A percentile compares a stretch with the other conserved stretches of the same genome.
Conservation (phyloP, 2,888 invertebrate genomes). For the Sturmia bella region DNA sequence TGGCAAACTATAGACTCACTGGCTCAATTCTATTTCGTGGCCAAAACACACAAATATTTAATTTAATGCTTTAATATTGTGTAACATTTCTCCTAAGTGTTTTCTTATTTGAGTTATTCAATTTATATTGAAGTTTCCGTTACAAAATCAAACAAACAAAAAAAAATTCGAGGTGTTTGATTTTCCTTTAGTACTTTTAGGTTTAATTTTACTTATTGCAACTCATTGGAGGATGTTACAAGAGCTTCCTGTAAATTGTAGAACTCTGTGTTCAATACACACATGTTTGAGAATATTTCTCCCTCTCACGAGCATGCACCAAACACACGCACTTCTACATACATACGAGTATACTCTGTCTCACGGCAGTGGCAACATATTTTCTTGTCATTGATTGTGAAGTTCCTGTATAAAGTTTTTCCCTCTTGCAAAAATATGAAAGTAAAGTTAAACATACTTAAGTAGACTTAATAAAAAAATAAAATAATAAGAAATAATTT, state of each 20-base stretch:
- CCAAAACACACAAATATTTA: too few species aligned
- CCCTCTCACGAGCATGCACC: background rate
- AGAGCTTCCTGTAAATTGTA: constrained; percentile 38
- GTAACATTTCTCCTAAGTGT: constrained; percentile 6
- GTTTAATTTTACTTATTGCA: constrained; percentile 11
- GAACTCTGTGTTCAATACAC: constrained; percentile 36
- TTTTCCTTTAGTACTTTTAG: constrained; percentile 18
- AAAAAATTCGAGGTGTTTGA: constrained; percentile 40
- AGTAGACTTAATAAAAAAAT: constrained; percentile 56
- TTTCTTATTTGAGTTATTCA: constrained; percentile 34
- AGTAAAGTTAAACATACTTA: constrained; percentile 65
- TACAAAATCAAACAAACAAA: constrained; percentile 18
- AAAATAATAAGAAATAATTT: constrained; percentile 12
- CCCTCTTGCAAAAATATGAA: constrained; percentile 62
- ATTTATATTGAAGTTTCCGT: constrained; percentile 48
- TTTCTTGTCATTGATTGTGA: constrained; percentile 69
- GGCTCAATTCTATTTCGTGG: too few species aligned
- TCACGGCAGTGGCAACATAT: constrained; percentile 39
- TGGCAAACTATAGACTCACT: too few species aligned
- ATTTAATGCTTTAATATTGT: too few species aligned
- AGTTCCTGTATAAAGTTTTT: constrained; percentile 60
- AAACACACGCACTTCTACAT: background rate
- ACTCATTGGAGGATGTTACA: constrained; percentile 29
- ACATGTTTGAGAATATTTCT: constrained; percentile 23
- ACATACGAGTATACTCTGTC: background rate